Evolutionary conservation across 2,888 invertebrate genomes (phyloP).

Genomic region (Machimus rusticus): DNA sequence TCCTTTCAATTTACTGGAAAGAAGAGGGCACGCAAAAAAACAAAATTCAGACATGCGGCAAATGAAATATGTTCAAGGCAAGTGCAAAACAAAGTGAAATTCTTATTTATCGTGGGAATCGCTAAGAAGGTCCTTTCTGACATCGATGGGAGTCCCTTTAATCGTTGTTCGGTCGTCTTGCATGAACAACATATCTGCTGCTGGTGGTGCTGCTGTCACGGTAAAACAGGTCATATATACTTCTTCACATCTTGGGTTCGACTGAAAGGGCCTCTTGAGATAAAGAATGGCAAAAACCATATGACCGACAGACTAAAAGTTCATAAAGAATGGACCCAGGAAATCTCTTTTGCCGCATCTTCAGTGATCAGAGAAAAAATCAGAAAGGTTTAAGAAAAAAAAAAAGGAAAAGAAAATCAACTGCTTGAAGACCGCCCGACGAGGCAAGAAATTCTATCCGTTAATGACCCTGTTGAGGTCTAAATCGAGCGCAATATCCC

Average conservation of each 20-base stretch:
- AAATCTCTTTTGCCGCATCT: conserved; percentile 30
- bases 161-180: background rate
- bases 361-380: background rate
- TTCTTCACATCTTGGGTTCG: conserved; percentile 20
- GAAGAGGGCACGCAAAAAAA: background rate
- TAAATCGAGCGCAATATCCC: background rate
- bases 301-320: conserved; percentile 28
- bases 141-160: conserved; percentile 12
- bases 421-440: background rate
- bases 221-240: conserved; percentile 20
- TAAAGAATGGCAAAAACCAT: conserved; percentile 40
- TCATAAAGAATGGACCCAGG: conserved; percentile 34
- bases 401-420: background rate
- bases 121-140: conserved; percentile 4
- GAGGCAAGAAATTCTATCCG: conserved; percentile 1
- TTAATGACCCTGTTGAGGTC: background rate
- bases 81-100: conserved; percentile 40
- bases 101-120: conserved; percentile 38
- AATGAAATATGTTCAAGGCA: conserved; percentile 25
- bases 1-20: background rate
- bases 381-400: background rate
- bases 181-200: background rate
- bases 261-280: conserved; percentile 31
- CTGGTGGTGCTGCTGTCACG: background rate
- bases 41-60: background rate